These are phyloP conservation scores for Hylia prasina DNA, from an alignment of 2,113 vertebrate genomes.

Conservation along the genomic window DNA sequence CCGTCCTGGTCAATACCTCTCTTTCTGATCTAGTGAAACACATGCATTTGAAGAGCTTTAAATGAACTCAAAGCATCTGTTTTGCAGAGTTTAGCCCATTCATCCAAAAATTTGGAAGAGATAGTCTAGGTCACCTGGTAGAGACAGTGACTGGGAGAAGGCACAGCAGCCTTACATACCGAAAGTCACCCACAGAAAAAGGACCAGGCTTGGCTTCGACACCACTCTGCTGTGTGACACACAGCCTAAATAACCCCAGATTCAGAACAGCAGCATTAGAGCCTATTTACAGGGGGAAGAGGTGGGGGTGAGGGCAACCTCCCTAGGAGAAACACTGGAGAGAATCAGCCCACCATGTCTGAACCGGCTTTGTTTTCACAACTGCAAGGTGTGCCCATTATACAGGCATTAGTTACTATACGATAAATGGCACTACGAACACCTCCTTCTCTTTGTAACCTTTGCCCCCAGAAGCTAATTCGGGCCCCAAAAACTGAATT, in stretches of 20 bases:
- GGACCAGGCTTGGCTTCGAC: not conserved
- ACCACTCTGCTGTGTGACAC: not conserved
- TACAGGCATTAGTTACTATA: not conserved
- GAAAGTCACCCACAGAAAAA: not conserved
- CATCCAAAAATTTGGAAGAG: not conserved
- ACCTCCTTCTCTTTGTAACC: not conserved
- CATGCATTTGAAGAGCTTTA: not conserved
- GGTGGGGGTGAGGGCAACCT: not conserved
- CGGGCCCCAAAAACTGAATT: not conserved
- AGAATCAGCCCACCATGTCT: not conserved
- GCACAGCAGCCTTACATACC: not conserved
- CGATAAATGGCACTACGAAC: not conserved
- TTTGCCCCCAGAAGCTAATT: conserved; percentile 13
- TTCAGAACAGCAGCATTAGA: not conserved
- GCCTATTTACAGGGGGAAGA: not conserved
- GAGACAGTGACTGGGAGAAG: not conserved
- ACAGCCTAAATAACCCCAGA: not conserved
- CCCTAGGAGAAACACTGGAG: not conserved
- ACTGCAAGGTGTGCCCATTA: not conserved
- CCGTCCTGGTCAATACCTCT: not conserved
- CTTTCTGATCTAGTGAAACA: not conserved
- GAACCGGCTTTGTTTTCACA: conserved; percentile 11
- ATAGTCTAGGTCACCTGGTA: not conserved
- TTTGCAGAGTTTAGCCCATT: not conserved
- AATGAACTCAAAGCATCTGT: not conserved